phyloP scores from a whole-genome alignment of 2,797 vertebrate genomes.

The Myotis vivesi region DNA sequence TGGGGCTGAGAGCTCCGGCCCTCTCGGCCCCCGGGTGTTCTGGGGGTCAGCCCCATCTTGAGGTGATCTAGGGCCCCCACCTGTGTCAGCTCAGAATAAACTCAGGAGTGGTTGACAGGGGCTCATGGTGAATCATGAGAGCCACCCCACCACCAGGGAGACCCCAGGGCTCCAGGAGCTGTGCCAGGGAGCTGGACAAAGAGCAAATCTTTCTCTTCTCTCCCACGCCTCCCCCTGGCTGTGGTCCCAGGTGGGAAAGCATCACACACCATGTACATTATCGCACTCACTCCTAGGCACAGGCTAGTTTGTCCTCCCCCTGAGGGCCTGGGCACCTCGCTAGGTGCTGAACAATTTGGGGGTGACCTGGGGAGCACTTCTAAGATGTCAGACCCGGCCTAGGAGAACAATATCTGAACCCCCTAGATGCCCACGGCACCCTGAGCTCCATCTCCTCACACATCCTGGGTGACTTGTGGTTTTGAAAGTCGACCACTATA shows the following conservation, averaged over 20 bases:
- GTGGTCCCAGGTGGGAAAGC: not conserved
- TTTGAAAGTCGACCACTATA: not conserved
- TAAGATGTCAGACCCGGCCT: not conserved
- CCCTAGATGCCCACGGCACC: not conserved
- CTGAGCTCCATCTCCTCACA: not conserved
- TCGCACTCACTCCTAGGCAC: not conserved
- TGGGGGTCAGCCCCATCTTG: not conserved
- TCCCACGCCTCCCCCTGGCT: not conserved
- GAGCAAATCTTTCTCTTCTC: not conserved
- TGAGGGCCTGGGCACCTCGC: no score
- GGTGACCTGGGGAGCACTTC: not conserved
- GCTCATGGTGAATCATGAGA: not conserved
- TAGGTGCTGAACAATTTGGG: not conserved
- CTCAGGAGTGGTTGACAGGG: not conserved
- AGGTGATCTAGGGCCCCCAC: not conserved
- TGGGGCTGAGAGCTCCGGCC: not conserved
- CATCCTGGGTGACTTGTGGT: not conserved
- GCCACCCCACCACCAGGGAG: not conserved
- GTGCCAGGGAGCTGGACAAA: not conserved
- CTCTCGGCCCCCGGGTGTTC: not conserved
- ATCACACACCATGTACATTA: fast-evolving
- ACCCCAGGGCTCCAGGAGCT: not conserved
- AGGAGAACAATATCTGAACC: not conserved
- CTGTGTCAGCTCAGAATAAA: not conserved
- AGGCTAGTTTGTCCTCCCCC: not conserved